A percentile compares a stretch with the other conserved stretches of the same genome.
phyloP scores from a whole-genome alignment of 2,113 vertebrate species.

The Erythrolamprus reginae region DNA sequence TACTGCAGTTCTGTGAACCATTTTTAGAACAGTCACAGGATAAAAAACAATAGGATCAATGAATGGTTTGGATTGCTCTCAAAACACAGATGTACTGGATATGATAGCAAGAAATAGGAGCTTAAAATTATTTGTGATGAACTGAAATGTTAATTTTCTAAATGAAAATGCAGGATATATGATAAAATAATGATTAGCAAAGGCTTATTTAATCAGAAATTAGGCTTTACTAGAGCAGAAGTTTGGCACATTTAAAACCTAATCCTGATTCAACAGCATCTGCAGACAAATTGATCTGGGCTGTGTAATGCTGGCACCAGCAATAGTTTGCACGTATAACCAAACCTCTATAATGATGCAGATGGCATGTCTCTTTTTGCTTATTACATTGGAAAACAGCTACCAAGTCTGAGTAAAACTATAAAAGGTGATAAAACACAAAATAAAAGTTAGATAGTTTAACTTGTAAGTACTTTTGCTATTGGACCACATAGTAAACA shows the following conservation, averaged over 20 bases:
- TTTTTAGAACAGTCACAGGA: background rate
- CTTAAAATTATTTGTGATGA: background rate
- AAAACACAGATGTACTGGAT: background rate
- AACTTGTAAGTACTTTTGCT: background rate
- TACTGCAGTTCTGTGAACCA: rapidly evolving
- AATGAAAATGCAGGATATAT: slow-evolving; percentile 1
- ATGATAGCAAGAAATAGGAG: background rate
- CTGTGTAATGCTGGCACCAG: slow-evolving; percentile 9
- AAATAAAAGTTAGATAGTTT: background rate
- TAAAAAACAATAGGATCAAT: background rate
- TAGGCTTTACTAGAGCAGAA: slow-evolving; percentile 10
- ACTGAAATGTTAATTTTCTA: background rate
- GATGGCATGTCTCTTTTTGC: background rate
- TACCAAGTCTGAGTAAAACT: background rate
- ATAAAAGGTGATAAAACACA: background rate
- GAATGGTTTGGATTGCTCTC: background rate
- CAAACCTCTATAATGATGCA: background rate
- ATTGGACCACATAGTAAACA: background rate
- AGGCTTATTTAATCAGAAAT: slow-evolving; percentile 14
- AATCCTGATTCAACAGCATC: slow-evolving; percentile 25
- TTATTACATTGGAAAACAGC: background rate
- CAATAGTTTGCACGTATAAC: background rate
- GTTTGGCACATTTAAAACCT: slow-evolving; percentile 16
- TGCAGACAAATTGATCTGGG: slow-evolving; percentile 12
- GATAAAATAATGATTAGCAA: slow-evolving; percentile 1